Conservation (phyloP, 2,888 invertebrate species). For the Torymus auratus region DNA sequence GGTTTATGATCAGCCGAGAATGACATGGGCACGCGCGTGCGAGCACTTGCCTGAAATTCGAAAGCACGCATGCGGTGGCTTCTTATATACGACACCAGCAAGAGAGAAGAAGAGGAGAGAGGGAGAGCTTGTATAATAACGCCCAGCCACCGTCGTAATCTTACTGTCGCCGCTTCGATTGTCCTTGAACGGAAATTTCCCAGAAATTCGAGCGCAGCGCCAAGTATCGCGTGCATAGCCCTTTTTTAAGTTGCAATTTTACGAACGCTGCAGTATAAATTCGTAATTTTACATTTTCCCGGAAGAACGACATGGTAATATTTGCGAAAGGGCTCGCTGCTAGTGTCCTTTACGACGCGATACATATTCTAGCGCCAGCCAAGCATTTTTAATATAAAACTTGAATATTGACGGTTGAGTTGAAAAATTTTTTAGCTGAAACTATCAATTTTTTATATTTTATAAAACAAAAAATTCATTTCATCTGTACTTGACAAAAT, state of each 20-base stretch:
- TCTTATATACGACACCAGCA: slow-evolving; percentile 2
- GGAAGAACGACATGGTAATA: too few relatives aligned
- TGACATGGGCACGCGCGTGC: slow-evolving; percentile 2
- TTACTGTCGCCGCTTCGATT: slow-evolving; percentile 25
- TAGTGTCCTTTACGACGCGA: too few relatives aligned
- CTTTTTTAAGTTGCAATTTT: slow-evolving; percentile 16
- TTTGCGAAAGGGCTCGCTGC: too few relatives aligned
- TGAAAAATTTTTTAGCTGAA: too few relatives aligned
- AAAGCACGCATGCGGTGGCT: slow-evolving; percentile 19
- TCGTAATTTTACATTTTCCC: slow-evolving; percentile 5
- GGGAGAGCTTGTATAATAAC: slow-evolving; percentile 25
- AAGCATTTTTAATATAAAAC: too few relatives aligned
- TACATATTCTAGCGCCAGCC: too few relatives aligned
- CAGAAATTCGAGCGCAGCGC: neutral
- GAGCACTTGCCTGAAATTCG: slow-evolving; percentile 14
- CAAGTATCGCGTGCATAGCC: neutral
- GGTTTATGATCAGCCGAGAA: slow-evolving; percentile 38
- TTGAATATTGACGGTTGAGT: too few relatives aligned
- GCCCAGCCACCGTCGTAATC: neutral
- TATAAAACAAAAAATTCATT: too few relatives aligned
- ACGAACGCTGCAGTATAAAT: slow-evolving; percentile 7
- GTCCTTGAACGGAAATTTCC: slow-evolving; percentile 14
- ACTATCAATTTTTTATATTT: too few relatives aligned
- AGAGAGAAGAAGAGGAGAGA: too few relatives aligned
- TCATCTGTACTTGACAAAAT: too few relatives aligned